Evolutionary conservation across 2,888 invertebrate species (phyloP), one percentile per base, ranked within the genome.

Genomic region (Lasioglossum morio): DNA sequence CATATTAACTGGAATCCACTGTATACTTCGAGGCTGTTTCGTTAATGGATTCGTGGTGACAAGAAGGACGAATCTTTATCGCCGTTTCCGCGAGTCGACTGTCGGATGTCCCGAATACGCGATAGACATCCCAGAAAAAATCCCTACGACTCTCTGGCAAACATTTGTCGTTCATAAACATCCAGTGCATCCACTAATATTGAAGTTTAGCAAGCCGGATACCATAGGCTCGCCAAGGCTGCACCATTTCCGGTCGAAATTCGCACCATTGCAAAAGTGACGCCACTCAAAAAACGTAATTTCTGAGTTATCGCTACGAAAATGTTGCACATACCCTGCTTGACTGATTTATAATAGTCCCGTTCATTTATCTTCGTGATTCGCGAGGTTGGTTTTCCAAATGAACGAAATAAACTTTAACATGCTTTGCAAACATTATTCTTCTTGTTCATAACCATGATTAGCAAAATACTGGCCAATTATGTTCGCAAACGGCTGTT

Each of bases 131-230:
- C 37, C 74, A 30, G 73, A 82, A 74, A 53, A 84, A 73, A 53
- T 14, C 37, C 81, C 76, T 63, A 85, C 60, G 72, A 83, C n/a
- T 74, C 77, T 63, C 40, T 23, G 27, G 77, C 63, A 92, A 92
- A 92, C 88, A 88, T 92, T 92, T 92, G 85, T 48, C 89, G 63
- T 72, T 72, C 76, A 85, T 81, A 90, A 92, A 91, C 89, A 85
- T 86, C 66, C 82, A 82, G 37, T 86, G 78, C 85, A 87, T 57
- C 76, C 77, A 37, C 43, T 74, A 92, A 92, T 91, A 91, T 92
- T 92, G 87, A 85, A 82, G 77, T 85, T 83, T 81, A n/a, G 72
- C 40, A 30, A 76, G 69, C 79, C 69, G 27, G 40, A 72, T 34
- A 30, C 19, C 43, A n/a, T 43, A 77, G n/a, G 53, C 30, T 77